phyloP scores from a whole-genome alignment of 2,888 invertebrate genomes.

The Bugula neritina region DNA sequence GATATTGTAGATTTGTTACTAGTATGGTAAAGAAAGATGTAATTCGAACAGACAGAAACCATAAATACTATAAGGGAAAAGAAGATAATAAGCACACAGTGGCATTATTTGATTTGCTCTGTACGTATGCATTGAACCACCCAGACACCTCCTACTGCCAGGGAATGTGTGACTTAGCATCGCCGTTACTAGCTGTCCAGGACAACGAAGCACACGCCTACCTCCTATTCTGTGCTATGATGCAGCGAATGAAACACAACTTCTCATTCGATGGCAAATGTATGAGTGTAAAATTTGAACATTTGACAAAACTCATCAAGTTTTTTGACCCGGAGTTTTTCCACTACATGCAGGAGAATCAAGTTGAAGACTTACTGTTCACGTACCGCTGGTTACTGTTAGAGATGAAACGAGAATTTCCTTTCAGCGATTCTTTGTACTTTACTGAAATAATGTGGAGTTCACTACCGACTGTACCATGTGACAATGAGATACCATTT shows the following conservation, averaged over 20 bases:
- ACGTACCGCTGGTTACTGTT: slow-evolving; percentile 93
- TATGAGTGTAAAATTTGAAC: slow-evolving; percentile 88
- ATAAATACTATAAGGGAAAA: slow-evolving; percentile 75
- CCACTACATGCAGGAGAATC: slow-evolving; percentile 78
- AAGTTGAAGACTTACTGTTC: slow-evolving; percentile 85
- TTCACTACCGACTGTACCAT: slow-evolving; percentile 67
- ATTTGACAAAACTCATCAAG: slow-evolving; percentile 81
- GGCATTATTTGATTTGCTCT: slow-evolving; percentile 85
- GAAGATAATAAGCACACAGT: slow-evolving; percentile 86
- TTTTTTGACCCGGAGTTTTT: slow-evolving; percentile 87
- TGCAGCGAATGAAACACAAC: slow-evolving; percentile 80
- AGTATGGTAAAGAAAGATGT: slow-evolving; percentile 96
- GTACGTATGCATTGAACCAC: slow-evolving; percentile 91
- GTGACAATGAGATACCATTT: background rate
- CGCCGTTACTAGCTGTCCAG: slow-evolving; percentile 91
- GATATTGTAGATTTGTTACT: slow-evolving; percentile 65
- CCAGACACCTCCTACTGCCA: slow-evolving; percentile 93
- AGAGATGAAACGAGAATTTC: slow-evolving; percentile 96
- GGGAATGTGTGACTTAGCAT: slow-evolving; percentile 92
- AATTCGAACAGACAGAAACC: slow-evolving; percentile 85
- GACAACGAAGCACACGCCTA: slow-evolving; percentile 93
- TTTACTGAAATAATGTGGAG: slow-evolving; percentile 97
- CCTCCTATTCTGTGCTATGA: slow-evolving; percentile 90
- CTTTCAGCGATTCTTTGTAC: slow-evolving; percentile 86
- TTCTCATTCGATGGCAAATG: slow-evolving; percentile 80